Conservation (phyloP, 2,888 invertebrate species). For the Heliconius aoede region DNA sequence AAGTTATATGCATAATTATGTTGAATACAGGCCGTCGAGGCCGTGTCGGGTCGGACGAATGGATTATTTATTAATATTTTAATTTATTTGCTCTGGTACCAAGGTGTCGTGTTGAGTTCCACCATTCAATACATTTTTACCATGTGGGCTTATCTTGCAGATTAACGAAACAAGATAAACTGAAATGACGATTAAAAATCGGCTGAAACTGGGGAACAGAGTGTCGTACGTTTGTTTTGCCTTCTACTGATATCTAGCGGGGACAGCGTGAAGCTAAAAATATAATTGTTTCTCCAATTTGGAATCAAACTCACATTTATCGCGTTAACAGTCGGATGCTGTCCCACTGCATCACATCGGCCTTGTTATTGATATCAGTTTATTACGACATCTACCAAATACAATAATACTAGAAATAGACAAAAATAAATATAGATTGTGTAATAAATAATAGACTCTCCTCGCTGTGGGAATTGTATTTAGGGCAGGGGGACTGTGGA, state of each 20-base stretch:
- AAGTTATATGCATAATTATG: not conserved
- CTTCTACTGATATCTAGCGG: not conserved
- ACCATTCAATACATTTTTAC: not conserved
- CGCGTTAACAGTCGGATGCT: not conserved
- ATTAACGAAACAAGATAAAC: too few relatives aligned
- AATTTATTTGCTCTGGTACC: not conserved
- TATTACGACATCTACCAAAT: not conserved
- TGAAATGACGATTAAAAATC: too few relatives aligned
- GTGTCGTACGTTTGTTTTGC: not conserved
- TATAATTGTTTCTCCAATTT: not conserved
- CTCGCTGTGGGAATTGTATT: slow-evolving; percentile 50
- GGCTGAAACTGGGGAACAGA: not conserved
- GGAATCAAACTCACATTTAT: not conserved
- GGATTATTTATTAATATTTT: not conserved
- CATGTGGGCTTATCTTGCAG: too few relatives aligned
- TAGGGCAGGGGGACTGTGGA: slow-evolving; percentile 58
- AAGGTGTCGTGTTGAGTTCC: not conserved
- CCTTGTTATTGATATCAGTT: not conserved
- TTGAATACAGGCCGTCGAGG: too few relatives aligned
- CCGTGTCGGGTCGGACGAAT: not conserved
- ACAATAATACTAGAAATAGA: not conserved
- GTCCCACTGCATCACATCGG: not conserved
- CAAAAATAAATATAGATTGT: slow-evolving; percentile 33
- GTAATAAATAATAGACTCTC: slow-evolving; percentile 50
- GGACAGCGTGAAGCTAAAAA: not conserved